Evolutionary conservation across 2,888 invertebrate genomes (phyloP).

Genomic region (Sesia bembeciformis): DNA sequence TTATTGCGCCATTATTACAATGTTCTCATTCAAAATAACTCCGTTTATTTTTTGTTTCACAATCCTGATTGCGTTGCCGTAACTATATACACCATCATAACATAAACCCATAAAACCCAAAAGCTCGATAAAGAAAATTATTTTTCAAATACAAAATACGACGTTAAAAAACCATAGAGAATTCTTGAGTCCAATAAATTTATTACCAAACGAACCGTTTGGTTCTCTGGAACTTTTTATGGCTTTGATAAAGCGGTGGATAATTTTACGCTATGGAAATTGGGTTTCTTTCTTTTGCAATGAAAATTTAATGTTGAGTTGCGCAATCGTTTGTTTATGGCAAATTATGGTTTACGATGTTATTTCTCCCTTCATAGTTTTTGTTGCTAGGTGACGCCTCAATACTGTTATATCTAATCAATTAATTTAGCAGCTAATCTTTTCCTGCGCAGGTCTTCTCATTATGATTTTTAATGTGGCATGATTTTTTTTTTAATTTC

Average conservation of each 20-base stretch:
- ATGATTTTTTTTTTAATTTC: no score
- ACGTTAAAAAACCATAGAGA: background rate
- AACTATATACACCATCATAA: slow-evolving; percentile 10
- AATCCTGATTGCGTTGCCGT: background rate
- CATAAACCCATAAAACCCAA: slow-evolving; percentile 21
- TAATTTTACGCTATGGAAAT: slow-evolving; percentile 61
- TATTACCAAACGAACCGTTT: slow-evolving; percentile 28
- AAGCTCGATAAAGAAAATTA: slow-evolving; percentile 27
- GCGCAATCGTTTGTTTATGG: background rate
- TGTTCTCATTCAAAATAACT: no score
- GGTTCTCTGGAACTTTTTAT: slow-evolving; percentile 40
- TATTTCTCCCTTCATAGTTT: no score
- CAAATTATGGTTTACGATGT: background rate
- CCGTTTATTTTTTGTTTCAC: background rate
- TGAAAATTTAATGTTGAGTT: background rate
- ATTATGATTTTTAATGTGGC: no score
- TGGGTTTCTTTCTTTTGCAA: slow-evolving; percentile 20
- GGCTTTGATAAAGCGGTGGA: slow-evolving; percentile 43
- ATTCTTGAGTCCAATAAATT: slow-evolving; percentile 16
- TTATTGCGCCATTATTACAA: no score
- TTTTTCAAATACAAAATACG: slow-evolving; percentile 15
- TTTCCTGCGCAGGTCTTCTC: no score
- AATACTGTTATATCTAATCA: no score
- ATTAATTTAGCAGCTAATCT: no score
- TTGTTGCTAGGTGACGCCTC: no score